Evolutionary conservation across 53 echinoderm and acorn worm genomes (phyloP), one percentile per base, ranked within the genome.

Genomic region (Henricia sp.): DNA sequence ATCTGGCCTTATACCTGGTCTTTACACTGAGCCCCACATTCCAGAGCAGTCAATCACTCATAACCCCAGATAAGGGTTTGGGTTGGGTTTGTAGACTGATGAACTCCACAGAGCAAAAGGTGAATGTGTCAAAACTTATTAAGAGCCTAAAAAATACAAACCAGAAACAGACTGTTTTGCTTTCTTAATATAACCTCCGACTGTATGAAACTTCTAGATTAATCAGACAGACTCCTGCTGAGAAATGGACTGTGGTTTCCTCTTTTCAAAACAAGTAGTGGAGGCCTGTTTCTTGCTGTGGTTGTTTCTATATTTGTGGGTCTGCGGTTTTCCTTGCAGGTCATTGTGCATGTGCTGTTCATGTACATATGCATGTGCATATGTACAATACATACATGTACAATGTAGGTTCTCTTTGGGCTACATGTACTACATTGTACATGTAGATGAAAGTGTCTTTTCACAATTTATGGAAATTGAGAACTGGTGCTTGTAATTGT

Each of bases 41-140:
- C 76, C 76, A 37, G 19, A 58, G 55, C 8, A 36, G 76, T 76
- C 42, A 76, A 58, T 76, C 76, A 76, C 14, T 14, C 58, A 68
- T 42, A n/a, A n/a, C n/a, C n/a, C 6, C 33, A n/a, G 19, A 73
- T 19, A 34, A 53, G 53, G 53, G 54, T n/a, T 72, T 24, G 14
- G 53, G 52, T 73, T n/a, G n/a, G 35, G 53, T 28, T 25, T 13
- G 5, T 6, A 28, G 25, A 5, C 30, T 70, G 44, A 42, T 70
- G 26, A 70, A 30, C 70, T 26, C 6, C 5, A 32, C 28, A 4
- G 32, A 13, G 16, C 62, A 8, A 37, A 16, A 76, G 76, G 76
- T 13, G 55, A 76, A 30, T 28, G 12, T 76, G 76, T 76, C 76
- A 58, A 76, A 76, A 58, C 59, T 56, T 16, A 76, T 76, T 41